Percentiles rank a stretch among this genome's conserved stretches.
phyloP scores from a whole-genome alignment of 1,140 invertebrate species.

The Pentalonia nigronervosa region DNA sequence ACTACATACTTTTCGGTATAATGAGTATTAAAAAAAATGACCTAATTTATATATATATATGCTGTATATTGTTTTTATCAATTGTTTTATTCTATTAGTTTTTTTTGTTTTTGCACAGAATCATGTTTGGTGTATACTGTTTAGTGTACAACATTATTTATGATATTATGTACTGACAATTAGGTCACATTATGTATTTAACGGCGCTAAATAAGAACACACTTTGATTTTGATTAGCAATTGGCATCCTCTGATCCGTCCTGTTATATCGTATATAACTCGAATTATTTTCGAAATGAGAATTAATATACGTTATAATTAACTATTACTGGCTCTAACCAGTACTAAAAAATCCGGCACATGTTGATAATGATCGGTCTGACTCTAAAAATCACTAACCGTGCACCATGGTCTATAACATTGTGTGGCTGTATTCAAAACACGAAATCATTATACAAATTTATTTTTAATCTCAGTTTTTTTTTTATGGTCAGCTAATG shows the following conservation, averaged over 20 bases:
- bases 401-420: background rate
- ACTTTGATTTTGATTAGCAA: background rate
- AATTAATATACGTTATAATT: conserved; percentile 14
- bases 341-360: conserved; percentile 21
- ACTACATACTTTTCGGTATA: background rate
- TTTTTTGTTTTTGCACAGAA: background rate
- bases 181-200: background rate
- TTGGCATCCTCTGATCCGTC: background rate
- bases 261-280: background rate
- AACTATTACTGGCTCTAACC: conserved; percentile 14
- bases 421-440: background rate
- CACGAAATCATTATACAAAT: conserved; percentile 25
- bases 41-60: too few relatives aligned
- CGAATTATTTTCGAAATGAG: background rate
- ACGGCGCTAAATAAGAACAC: background rate
- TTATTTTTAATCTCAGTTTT: conserved; percentile 12
- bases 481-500: background rate
- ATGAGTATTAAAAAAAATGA: background rate
- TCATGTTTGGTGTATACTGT: background rate
- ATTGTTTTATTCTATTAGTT: background rate
- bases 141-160: background rate
- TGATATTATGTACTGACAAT: background rate
- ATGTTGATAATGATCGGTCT: conserved; percentile 45
- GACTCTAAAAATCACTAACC: conserved; percentile 33
- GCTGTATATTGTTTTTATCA: too few relatives aligned